These are phyloP conservation scores for Callipepla californica DNA, from an alignment of 2,113 vertebrate genomes.

Conservation along the genomic window DNA sequence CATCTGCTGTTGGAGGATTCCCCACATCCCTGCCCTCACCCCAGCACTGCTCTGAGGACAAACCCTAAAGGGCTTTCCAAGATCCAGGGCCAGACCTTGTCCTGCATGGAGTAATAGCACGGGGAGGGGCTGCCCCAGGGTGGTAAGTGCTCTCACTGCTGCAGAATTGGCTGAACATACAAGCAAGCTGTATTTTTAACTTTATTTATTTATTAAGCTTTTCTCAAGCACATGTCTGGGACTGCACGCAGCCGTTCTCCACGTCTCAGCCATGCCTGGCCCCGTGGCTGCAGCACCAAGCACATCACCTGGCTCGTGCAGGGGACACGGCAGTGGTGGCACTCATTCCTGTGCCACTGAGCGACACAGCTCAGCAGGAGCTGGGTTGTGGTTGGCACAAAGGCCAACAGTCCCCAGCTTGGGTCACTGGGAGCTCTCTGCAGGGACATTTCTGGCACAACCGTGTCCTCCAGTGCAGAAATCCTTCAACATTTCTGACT, in stretches of 20 bases:
- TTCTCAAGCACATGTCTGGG: neutral
- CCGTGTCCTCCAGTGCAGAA: neutral
- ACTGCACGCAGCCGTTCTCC: neutral
- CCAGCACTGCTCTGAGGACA: neutral
- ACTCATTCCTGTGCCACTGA: neutral
- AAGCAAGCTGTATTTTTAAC: neutral
- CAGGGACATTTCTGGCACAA: neutral
- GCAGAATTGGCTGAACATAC: neutral
- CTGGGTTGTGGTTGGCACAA: neutral
- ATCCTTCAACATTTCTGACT: neutral
- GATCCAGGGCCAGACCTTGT: neutral
- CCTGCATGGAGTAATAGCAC: neutral
- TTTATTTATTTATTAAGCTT: neutral
- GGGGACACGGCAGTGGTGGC: neutral
- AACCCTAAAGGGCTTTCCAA: neutral
- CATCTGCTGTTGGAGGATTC: neutral
- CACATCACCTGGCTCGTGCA: rapidly evolving
- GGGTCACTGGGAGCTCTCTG: neutral
- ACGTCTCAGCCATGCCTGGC: neutral
- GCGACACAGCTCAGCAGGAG: neutral
- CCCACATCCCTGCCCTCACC: neutral
- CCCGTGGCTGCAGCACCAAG: neutral
- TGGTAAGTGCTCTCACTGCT: neutral
- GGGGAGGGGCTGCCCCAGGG: neutral
- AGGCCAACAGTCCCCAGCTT: neutral